phyloP scores from a whole-genome alignment of 2,797 vertebrate species.

The Gouania willdenowi region DNA sequence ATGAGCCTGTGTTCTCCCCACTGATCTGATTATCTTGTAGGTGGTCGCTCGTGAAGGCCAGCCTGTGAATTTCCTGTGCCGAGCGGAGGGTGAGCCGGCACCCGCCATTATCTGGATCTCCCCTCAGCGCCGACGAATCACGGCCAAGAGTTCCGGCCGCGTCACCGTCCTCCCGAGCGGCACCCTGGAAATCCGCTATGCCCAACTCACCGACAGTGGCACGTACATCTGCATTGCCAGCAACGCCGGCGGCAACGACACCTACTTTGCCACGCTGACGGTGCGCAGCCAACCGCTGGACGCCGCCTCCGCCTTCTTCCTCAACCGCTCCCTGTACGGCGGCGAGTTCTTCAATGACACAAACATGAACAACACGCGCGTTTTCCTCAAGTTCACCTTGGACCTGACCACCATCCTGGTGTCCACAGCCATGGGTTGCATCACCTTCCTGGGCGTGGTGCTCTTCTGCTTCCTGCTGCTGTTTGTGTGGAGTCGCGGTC shows the following conservation, averaged over 20 bases:
- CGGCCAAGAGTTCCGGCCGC: conserved; percentile 79
- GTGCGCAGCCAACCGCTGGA: conserved; percentile 79
- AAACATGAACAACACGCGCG: conserved; percentile 86
- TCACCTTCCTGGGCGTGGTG: conserved; percentile 96
- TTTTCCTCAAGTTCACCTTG: conserved; percentile 90
- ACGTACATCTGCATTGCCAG: conserved; percentile 98
- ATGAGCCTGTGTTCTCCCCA: no score
- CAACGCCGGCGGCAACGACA: conserved; percentile 96
- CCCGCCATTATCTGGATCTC: conserved; percentile 94
- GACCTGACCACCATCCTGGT: conserved; percentile 98
- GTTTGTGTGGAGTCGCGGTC: conserved; percentile 96
- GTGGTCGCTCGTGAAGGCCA: conserved; percentile 84
- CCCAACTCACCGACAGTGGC: conserved; percentile 90
- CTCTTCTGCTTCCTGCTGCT: conserved; percentile 98
- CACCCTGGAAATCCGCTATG: conserved; percentile 88
- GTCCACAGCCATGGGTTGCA: conserved; percentile 98
- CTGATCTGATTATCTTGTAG: no score
- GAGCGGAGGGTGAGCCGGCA: conserved; percentile 88
- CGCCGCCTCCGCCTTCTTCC: conserved; percentile 72
- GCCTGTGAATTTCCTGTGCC: conserved; percentile 86
- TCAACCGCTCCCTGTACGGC: conserved; percentile 83
- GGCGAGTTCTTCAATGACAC: conserved; percentile 86
- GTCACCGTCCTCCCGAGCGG: conserved; percentile 84
- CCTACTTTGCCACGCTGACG: conserved; percentile 90
- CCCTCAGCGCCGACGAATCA: conserved; percentile 86